Base-by-base conservation (phyloP, 1,140 invertebrate species). In the Polypedilum vanderplanki region DNA sequence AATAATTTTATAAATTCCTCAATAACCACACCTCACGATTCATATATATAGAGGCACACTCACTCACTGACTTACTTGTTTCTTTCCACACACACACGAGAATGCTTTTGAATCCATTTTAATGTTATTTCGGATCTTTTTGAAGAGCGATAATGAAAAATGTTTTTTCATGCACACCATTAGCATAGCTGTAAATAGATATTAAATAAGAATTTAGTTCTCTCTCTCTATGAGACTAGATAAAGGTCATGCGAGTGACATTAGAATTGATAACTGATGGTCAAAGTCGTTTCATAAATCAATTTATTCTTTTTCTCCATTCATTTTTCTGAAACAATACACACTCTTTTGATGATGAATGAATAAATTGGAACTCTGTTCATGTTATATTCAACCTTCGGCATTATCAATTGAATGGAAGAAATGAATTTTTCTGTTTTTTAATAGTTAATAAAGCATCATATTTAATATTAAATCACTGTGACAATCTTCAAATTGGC, bases 281-380 rank as follows among this genome's bases (percentile, higher is more conserved):
- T 70, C 65, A 70, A 70, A 70, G 65, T 70, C 65, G 18, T 70
- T 70, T 18, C 17, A 70, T 70, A 70, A 70, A 70, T 70, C 65
- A 70, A 70, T 70, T 70, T 57, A n/a, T 57, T 57, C 12, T 57
- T 57, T n/a, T n/a, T 12, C 12, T 57, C 12, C 12, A n/a, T n/a
- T n/a, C n/a, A n/a, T n/a, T n/a, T 15, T 4, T 57, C n/a, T 57
- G 46, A 57, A n/a, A 57, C 46, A 57, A 57, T 57, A 57, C 15
- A 57, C 15, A 33, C 24, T 33, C 24, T 1, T 33, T 33, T 33
- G 24, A 33, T 33, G 24, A 33, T 57, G n/a, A 57, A 57, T 57
- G 10, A 57, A 57, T 57, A 33, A 33, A 33, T 33, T 33, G 46
- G 4, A n/a, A 15, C 46, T 3, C 46, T 57, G 46, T n/a, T 57